phyloP scores from a whole-genome alignment of 2,888 invertebrate species.

The Prenolepis imparis region DNA sequence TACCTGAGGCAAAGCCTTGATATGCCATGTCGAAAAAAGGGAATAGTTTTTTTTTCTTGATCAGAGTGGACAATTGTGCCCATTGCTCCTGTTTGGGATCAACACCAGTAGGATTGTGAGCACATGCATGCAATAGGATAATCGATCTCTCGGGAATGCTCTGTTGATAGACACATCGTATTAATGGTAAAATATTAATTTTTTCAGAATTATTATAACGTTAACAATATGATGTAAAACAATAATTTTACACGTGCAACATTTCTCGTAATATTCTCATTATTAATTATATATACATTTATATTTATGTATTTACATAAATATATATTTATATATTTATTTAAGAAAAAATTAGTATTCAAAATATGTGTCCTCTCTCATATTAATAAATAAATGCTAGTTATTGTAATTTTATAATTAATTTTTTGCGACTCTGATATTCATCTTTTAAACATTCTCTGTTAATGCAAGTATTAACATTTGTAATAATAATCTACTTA shows the following conservation, averaged over 20 bases:
- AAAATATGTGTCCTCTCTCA: neutral
- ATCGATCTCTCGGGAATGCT: slow-evolving; percentile 97
- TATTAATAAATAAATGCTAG: neutral
- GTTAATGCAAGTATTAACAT: neutral
- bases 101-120: slow-evolving; percentile 99
- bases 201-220: neutral
- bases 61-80: slow-evolving; percentile 93
- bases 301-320: too few species aligned
- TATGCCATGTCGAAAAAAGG: slow-evolving; percentile 99
- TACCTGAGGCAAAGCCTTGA: slow-evolving; percentile 97
- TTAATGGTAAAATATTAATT: slow-evolving; percentile 31
- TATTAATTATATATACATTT: neutral
- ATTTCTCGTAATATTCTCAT: neutral
- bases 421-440: neutral
- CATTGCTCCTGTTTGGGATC: slow-evolving; percentile 96
- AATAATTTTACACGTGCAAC: slow-evolving; percentile 5
- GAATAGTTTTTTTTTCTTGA: slow-evolving; percentile 93
- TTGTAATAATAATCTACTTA: neutral
- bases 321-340: neutral
- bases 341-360: neutral
- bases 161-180: slow-evolving; percentile 87
- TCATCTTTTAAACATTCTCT: slow-evolving; percentile 6
- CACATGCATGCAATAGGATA: slow-evolving; percentile 97
- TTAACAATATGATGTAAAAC: neutral
- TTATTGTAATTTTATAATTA: slow-evolving; percentile 14